Percentiles rank a stretch among this genome's conserved stretches.
phyloP scores from a whole-genome alignment of 2,797 vertebrate genomes.

The Cuculus canorus region DNA sequence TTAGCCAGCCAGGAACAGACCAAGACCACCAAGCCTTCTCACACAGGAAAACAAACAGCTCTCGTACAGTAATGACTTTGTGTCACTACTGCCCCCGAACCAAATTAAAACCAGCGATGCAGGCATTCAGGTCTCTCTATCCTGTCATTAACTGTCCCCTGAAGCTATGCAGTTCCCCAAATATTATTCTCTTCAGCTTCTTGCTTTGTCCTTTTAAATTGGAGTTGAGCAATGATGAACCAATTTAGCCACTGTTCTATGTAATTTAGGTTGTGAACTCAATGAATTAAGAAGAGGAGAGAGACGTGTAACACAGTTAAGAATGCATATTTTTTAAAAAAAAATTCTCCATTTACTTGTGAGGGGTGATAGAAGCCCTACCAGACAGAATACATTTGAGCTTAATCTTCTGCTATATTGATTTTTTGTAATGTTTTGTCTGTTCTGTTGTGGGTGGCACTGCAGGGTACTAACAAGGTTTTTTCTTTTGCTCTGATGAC shows the following conservation, averaged over 20 bases:
- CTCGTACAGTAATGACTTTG: slow-evolving; percentile 23
- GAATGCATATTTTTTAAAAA: slow-evolving; percentile 29
- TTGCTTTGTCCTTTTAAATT: slow-evolving; percentile 73
- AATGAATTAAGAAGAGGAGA: slow-evolving; percentile 47
- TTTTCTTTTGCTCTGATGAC: slow-evolving; percentile 12
- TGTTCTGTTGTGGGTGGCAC: slow-evolving; percentile 10
- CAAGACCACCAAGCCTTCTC: neutral
- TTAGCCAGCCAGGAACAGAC: neutral
- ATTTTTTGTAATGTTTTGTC: slow-evolving; percentile 20
- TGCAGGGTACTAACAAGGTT: neutral
- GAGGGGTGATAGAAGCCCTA: slow-evolving; percentile 1
- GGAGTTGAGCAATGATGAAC: slow-evolving; percentile 63
- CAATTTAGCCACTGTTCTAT: slow-evolving; percentile 60
- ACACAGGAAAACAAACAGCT: neutral
- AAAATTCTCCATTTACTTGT: slow-evolving; percentile 11
- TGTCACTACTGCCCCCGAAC: slow-evolving; percentile 30
- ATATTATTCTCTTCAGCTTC: slow-evolving; percentile 37
- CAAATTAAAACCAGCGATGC: slow-evolving; percentile 66
- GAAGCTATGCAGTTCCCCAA: slow-evolving; percentile 29
- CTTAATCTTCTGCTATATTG: neutral
- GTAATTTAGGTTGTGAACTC: slow-evolving; percentile 72
- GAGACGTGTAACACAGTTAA: neutral
- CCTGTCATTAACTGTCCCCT: slow-evolving; percentile 42
- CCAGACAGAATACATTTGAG: neutral
- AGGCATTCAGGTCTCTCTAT: slow-evolving; percentile 35